Conservation (phyloP, 2,113 vertebrate genomes). For the Recurvirostra avosetta region DNA sequence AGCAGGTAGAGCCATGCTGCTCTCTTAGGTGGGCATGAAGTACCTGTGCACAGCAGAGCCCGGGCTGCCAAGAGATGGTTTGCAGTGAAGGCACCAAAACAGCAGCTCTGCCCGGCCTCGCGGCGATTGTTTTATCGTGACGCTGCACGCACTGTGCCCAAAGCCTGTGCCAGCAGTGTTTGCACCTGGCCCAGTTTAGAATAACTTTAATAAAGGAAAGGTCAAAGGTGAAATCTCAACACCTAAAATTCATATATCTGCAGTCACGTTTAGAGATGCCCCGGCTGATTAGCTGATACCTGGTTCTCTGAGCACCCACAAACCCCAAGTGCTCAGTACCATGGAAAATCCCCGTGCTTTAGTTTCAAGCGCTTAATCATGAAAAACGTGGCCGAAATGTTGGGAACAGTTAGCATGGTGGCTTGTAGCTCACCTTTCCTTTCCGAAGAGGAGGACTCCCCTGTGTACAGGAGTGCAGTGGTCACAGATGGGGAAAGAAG, state of each 20-base stretch:
- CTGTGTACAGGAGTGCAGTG: neutral
- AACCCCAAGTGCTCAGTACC: neutral
- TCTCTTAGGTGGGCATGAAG: neutral
- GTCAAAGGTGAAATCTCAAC: neutral
- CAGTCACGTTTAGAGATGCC: neutral
- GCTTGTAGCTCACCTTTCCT: neutral
- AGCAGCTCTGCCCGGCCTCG: neutral
- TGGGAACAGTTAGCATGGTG: neutral
- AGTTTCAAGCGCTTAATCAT: neutral
- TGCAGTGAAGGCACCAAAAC: neutral
- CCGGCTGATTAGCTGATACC: neutral
- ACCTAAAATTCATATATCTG: neutral
- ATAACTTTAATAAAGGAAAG: neutral
- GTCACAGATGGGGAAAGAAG: neutral
- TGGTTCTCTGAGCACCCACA: neutral
- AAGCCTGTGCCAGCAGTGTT: neutral
- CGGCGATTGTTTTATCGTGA: fast-evolving
- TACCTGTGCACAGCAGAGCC: neutral
- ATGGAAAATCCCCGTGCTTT: neutral
- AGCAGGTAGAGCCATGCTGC: fast-evolving
- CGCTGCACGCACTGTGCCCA: neutral
- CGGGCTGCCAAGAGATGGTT: neutral
- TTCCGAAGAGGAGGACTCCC: neutral
- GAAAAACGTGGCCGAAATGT: neutral
- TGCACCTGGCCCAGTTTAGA: neutral